Evolutionary conservation across 1,140 invertebrate genomes (phyloP).

Genomic region (Theocolax elegans): DNA sequence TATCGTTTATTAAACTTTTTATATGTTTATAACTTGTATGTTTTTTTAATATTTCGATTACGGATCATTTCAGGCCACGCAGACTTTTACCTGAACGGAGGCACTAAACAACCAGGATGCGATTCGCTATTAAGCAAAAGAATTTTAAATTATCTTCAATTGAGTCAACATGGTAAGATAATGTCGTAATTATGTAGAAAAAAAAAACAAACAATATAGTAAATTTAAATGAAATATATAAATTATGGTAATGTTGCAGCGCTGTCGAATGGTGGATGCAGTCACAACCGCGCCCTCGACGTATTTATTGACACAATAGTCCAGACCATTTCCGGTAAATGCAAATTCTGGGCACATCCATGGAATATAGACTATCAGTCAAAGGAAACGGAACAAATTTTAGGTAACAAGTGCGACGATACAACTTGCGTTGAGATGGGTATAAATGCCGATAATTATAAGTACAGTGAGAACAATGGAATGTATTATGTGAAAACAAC

Average conservation of each 20-base stretch:
- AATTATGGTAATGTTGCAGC: constrained; percentile 8
- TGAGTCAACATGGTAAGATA: no score
- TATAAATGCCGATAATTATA: constrained; percentile 41
- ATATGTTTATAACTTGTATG: no score
- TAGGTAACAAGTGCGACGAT: constrained; percentile 43
- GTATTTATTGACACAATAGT: background rate
- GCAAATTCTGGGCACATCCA: constrained; percentile 1
- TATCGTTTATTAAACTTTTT: no score
- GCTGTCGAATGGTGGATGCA: background rate
- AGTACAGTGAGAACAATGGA: background rate
- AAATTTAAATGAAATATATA: background rate
- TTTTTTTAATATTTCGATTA: no score
- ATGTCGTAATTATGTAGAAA: no score
- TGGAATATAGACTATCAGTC: constrained; percentile 17
- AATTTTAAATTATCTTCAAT: no score
- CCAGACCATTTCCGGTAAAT: background rate
- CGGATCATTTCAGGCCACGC: constrained; percentile 67
- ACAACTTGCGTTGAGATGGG: constrained; percentile 51
- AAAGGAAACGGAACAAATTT: no score
- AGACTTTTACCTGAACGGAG: constrained; percentile 79
- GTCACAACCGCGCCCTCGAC: background rate
- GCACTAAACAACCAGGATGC: constrained; percentile 71
- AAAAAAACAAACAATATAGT: no score
- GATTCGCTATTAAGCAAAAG: background rate
- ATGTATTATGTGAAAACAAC: background rate